Evolutionary conservation across 1,140 invertebrate species (phyloP), one percentile per base, ranked within the genome.

Genomic region (Nasonia longicornis): DNA sequence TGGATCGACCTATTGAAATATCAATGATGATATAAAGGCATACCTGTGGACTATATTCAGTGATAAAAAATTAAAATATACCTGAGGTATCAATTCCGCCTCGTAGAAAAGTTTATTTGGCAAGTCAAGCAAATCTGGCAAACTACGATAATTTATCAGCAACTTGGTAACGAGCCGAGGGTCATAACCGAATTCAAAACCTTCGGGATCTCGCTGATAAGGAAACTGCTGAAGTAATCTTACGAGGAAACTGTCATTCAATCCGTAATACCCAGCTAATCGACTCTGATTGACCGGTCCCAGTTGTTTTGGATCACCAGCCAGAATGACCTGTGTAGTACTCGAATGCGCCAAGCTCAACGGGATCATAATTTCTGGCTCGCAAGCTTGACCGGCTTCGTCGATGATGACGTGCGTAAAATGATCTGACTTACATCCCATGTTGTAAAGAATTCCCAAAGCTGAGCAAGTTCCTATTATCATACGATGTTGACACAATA

Each of bases 281-380:
- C 90, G 91, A 52, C 95, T 96, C 78, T 93, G 89, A 10, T 97
- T 89, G 11, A 98, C 93, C 10, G 97, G 96, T 0, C 97, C 97
- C 45, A 99, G 91, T 89, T 99, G 98, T 87, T 95, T 92, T 20
- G 96, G 97, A 93, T 99, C 98, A 10, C 98, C 98, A 82, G 97
- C 96, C 6, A 99, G 89, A 81, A 98, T 90, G 10, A 97, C 92
- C 90, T 95, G 95, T 2, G 94, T 93, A 63, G 84, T 42, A 82
- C 89, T 86, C 14, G 91, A 84, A 82, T 91, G 91, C 75, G 90
- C 88, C 35, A 91, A 88, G 75, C 85, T 89, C 45, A 97, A 87
- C 1, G 96, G 94, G 84, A 97, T 93, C 90, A 98, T 91, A 66
- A 95, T 93, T 90, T 98, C 97, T 11, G 97, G 95, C 90, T 99